These are phyloP conservation scores for Pollenia amentaria DNA, from an alignment of 2,888 invertebrate species.

Conservation along the genomic window DNA sequence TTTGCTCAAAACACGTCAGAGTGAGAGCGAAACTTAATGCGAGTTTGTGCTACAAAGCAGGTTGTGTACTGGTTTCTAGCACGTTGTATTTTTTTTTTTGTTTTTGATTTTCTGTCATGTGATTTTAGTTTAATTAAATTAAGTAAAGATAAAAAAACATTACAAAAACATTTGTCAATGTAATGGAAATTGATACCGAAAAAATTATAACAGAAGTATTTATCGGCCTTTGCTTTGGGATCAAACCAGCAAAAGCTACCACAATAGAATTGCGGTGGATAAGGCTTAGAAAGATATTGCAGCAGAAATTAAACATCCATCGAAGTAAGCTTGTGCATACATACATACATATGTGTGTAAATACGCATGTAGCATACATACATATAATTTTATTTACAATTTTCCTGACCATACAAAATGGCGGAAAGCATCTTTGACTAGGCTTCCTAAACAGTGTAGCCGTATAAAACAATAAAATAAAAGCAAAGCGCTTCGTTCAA, in stretches of 20 bases:
- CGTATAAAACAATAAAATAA: too few relatives aligned
- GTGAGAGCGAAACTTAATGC: too few relatives aligned
- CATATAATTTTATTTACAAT: conserved; percentile 9
- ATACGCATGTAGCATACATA: neutral
- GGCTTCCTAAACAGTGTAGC: too few relatives aligned
- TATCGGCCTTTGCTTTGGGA: neutral
- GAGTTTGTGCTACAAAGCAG: too few relatives aligned
- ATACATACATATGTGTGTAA: neutral
- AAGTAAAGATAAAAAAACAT: too few relatives aligned
- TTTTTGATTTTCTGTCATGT: too few relatives aligned
- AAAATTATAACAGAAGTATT: conserved; percentile 6
- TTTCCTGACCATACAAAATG: conserved; percentile 1
- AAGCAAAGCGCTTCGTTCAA: too few relatives aligned
- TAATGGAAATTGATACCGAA: neutral
- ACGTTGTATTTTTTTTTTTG: too few relatives aligned
- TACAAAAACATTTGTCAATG: too few relatives aligned
- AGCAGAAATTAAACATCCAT: neutral
- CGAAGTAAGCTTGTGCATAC: conserved; percentile 20
- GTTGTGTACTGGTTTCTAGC: too few relatives aligned
- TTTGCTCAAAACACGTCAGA: too few relatives aligned
- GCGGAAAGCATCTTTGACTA: neutral
- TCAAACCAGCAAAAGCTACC: neutral
- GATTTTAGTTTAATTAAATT: too few relatives aligned
- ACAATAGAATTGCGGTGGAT: neutral
- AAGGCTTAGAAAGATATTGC: neutral